Conservation (phyloP, 2,797 vertebrate species). For the Tolypeutes matacus region DNA sequence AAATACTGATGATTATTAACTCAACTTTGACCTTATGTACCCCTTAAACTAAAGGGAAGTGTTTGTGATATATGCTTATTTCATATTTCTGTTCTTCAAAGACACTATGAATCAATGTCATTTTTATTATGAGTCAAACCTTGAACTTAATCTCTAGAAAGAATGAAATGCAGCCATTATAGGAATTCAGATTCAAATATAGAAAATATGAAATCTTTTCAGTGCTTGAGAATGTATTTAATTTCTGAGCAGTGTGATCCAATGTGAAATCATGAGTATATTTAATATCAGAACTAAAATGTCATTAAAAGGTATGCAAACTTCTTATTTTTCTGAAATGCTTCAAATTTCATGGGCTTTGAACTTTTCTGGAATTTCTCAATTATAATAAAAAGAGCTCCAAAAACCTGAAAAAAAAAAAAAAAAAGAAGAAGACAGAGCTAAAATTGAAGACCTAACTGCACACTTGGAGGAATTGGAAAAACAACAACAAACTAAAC, state of each 20-base stretch:
- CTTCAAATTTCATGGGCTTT: constrained; percentile 64
- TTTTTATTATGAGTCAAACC: constrained; percentile 76
- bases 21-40: too few relatives aligned
- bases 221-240: constrained; percentile 65
- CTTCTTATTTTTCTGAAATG: constrained; percentile 55
- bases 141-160: constrained; percentile 79
- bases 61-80: too few relatives aligned
- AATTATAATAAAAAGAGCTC: constrained; percentile 73
- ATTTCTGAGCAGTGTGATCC: constrained; percentile 68
- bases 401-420: constrained; percentile 1
- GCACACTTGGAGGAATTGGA: too few relatives aligned
- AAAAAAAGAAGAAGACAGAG: too few relatives aligned
- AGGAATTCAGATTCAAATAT: constrained; percentile 60
- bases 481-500: too few relatives aligned
- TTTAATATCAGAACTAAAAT: constrained; percentile 41
- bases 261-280: constrained; percentile 1
- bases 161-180: constrained; percentile 76
- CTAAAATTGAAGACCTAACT: too few relatives aligned
- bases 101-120: constrained; percentile 68
- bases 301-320: constrained; percentile 48
- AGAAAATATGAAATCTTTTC: constrained; percentile 55
- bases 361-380: constrained; percentile 70
- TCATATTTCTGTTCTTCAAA: constrained; percentile 73
- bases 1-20: too few relatives aligned
- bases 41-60: too few relatives aligned